These are phyloP conservation scores for Drosophila neotestacea DNA, from an alignment of 2,888 invertebrate genomes.

Conservation along the genomic window DNA sequence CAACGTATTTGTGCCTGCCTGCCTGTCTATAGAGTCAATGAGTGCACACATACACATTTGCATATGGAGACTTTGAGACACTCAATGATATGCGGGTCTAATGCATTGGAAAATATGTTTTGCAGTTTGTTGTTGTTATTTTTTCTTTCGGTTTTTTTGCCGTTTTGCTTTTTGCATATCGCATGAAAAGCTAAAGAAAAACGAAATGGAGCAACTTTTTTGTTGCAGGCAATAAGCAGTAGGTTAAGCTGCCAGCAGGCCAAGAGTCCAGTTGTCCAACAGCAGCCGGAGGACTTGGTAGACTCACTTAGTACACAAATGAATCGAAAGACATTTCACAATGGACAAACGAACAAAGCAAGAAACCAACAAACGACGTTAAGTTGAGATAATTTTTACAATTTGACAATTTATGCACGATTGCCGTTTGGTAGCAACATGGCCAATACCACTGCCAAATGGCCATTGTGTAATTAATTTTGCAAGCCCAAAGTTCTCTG, in stretches of 20 bases:
- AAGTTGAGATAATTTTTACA: constrained; percentile 81
- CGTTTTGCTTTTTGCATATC: constrained; percentile 69
- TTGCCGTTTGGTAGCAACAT: constrained; percentile 51
- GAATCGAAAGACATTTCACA: constrained; percentile 75
- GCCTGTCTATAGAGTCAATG: constrained; percentile 47
- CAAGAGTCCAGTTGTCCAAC: constrained; percentile 19
- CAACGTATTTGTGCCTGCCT: constrained; percentile 18
- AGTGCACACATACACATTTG: constrained; percentile 31
- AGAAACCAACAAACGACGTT: constrained; percentile 56
- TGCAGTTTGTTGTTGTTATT: constrained; percentile 35
- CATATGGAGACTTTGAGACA: constrained; percentile 27
- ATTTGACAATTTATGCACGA: constrained; percentile 82
- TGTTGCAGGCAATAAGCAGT: constrained; percentile 11
- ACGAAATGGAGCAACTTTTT: constrained; percentile 70
- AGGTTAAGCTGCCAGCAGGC: constrained; percentile 38
- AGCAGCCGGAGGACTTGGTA: constrained; percentile 43
- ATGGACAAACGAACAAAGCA: constrained; percentile 46
- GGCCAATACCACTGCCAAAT: constrained; percentile 32
- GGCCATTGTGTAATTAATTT: constrained; percentile 77
- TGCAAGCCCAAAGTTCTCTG: constrained; percentile 67
- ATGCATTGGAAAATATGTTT: constrained; percentile 71
- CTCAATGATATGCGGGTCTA: constrained; percentile 74
- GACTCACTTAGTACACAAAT: constrained; percentile 62
- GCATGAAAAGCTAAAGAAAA: constrained; percentile 54
- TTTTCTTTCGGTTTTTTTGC: constrained; percentile 15